These are phyloP conservation scores for Podilymbus podiceps DNA, from an alignment of 2,113 vertebrate genomes.

Conservation along the genomic window DNA sequence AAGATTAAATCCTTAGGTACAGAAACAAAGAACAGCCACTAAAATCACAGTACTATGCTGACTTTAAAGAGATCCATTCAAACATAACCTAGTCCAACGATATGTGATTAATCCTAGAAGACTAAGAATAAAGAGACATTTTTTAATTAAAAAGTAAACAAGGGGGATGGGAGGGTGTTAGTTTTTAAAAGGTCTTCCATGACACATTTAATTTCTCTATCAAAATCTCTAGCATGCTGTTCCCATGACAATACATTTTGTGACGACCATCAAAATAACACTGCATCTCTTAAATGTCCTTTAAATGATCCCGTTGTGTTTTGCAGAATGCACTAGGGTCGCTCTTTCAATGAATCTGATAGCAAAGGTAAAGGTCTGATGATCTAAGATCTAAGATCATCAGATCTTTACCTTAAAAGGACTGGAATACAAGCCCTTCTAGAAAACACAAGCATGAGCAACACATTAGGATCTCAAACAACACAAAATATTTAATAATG, in stretches of 20 bases:
- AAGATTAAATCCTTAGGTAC: background rate
- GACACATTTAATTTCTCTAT: background rate
- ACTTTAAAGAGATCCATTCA: background rate
- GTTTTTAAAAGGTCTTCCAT: background rate
- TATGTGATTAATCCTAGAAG: background rate
- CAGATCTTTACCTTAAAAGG: background rate
- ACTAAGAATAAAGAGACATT: background rate
- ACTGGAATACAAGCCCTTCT: background rate
- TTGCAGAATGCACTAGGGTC: background rate
- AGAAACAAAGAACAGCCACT: background rate
- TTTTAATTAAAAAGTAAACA: background rate
- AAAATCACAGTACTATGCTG: background rate
- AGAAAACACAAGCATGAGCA: background rate
- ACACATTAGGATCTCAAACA: background rate
- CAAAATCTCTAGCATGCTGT: background rate
- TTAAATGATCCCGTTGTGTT: background rate
- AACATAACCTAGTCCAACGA: background rate
- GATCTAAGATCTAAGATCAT: too few species aligned
- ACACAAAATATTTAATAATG: background rate
- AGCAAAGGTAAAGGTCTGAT: too few species aligned
- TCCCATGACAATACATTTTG: background rate
- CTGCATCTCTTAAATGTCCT: background rate
- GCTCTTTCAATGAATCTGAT: background rate
- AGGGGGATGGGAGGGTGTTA: fast-evolving
- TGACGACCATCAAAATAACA: background rate